These are phyloP conservation scores for Papilio protenor DNA, from an alignment of 2,888 invertebrate genomes.

Conservation along the genomic window DNA sequence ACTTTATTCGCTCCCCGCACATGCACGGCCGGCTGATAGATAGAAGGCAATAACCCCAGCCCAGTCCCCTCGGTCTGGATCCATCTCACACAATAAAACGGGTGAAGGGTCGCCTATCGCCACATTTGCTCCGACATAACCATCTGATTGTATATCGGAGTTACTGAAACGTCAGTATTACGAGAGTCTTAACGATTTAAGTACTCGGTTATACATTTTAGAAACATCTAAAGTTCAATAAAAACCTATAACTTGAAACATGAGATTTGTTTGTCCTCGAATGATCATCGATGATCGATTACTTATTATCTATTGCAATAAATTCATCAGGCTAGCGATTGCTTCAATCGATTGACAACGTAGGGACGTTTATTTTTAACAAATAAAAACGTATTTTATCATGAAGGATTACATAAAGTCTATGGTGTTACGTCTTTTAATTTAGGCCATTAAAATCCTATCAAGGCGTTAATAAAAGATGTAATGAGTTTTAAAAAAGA, in stretches of 20 bases:
- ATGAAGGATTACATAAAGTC: background rate
- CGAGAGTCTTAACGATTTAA: background rate
- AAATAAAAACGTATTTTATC: background rate
- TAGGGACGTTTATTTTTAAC: background rate
- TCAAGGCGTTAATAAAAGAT: slow-evolving; percentile 45
- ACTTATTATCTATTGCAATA: background rate
- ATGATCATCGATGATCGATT: background rate
- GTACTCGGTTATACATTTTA: background rate
- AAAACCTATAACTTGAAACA: background rate
- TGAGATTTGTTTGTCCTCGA: background rate
- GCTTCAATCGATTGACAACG: no score
- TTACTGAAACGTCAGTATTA: slow-evolving; percentile 21
- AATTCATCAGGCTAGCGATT: no score
- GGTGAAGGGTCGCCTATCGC: slow-evolving; percentile 71
- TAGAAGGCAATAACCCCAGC: slow-evolving; percentile 82
- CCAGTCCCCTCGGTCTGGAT: slow-evolving; percentile 74
- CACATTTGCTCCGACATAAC: slow-evolving; percentile 67
- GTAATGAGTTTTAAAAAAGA: slow-evolving; percentile 48
- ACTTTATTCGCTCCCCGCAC: slow-evolving; percentile 81
- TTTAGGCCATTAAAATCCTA: slow-evolving; percentile 40
- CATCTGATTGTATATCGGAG: slow-evolving; percentile 4
- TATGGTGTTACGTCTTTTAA: slow-evolving; percentile 23
- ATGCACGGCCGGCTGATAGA: slow-evolving; percentile 71
- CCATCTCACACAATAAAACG: slow-evolving; percentile 80
- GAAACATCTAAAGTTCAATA: background rate